A percentile compares a stretch with the other conserved stretches of the same genome.
Evolutionary conservation across 2,797 vertebrate genomes (phyloP).

Genomic region (Lacerta bilineata): DNA sequence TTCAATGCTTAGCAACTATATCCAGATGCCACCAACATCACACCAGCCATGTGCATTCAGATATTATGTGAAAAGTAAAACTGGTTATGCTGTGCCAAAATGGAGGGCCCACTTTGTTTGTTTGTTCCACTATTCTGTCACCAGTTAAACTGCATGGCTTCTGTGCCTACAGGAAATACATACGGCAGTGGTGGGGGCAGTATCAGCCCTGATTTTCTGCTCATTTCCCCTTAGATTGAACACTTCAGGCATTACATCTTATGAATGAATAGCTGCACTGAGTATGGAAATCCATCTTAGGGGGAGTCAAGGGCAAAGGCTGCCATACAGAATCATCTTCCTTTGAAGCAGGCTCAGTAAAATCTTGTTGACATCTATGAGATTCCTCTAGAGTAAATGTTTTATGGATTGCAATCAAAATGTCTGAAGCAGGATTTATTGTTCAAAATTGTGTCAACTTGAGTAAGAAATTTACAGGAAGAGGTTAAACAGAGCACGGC

Average conservation of each 20-base stretch:
- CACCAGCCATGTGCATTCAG: neutral
- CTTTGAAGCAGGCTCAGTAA: conserved; percentile 23
- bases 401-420: conserved; percentile 31
- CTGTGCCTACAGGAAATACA: neutral
- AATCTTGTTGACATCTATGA: conserved; percentile 27
- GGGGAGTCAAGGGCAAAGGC: neutral
- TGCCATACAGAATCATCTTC: conserved; percentile 13
- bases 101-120: neutral
- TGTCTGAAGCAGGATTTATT: conserved; percentile 21
- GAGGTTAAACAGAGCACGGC: conserved; percentile 32
- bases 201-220: neutral
- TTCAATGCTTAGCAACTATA: neutral
- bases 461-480: conserved; percentile 11
- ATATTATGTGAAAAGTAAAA: neutral
- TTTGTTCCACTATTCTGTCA: neutral
- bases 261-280: neutral
- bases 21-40: neutral
- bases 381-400: conserved; percentile 34
- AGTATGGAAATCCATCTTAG: conserved; percentile 6
- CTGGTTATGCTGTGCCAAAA: neutral
- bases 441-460: conserved; percentile 31
- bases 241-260: neutral
- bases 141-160: neutral
- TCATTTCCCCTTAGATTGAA: neutral
- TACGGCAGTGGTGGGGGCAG: neutral